Conservation (phyloP, 2,888 invertebrate genomes). For the Chalcis sispes region DNA sequence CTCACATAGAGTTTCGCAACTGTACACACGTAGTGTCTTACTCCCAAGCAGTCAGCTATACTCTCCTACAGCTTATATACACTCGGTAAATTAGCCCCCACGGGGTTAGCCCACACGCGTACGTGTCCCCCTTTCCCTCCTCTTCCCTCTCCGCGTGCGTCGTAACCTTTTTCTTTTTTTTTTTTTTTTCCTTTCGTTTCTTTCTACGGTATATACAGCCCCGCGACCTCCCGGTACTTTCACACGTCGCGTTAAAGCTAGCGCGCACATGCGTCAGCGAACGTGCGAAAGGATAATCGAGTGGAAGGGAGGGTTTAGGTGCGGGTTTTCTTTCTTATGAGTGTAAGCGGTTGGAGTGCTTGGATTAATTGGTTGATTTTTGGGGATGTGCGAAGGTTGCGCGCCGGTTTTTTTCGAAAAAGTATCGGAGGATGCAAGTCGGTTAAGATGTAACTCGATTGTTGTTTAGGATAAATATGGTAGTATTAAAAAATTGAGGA, state of each 20-base stretch:
- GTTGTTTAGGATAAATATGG: no score
- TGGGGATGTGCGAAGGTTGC: no score
- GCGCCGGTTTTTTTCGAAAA: conserved; percentile 1
- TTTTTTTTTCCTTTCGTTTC: conserved; percentile 12
- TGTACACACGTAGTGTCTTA: conserved; percentile 9
- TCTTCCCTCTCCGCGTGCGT: background rate
- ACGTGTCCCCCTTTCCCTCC: background rate
- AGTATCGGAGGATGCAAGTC: background rate
- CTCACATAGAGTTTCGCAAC: background rate
- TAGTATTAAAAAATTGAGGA: no score
- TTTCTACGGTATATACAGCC: conserved; percentile 11
- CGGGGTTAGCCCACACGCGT: background rate
- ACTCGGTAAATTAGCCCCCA: conserved; percentile 57
- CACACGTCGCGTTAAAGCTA: conserved; percentile 15
- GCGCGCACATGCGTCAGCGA: conserved; percentile 15
- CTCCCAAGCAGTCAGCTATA: background rate
- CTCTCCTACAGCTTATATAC: conserved; percentile 38
- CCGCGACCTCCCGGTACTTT: conserved; percentile 13
- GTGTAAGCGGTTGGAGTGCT: background rate
- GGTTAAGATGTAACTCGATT: background rate
- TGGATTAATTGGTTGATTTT: background rate
- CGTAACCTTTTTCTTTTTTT: conserved; percentile 2
- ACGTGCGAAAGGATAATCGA: conserved; percentile 31
- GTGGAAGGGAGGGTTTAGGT: background rate
- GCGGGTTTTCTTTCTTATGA: background rate